Base-by-base conservation (phyloP, 2,888 invertebrate genomes). In the Lathronympha strigana region DNA sequence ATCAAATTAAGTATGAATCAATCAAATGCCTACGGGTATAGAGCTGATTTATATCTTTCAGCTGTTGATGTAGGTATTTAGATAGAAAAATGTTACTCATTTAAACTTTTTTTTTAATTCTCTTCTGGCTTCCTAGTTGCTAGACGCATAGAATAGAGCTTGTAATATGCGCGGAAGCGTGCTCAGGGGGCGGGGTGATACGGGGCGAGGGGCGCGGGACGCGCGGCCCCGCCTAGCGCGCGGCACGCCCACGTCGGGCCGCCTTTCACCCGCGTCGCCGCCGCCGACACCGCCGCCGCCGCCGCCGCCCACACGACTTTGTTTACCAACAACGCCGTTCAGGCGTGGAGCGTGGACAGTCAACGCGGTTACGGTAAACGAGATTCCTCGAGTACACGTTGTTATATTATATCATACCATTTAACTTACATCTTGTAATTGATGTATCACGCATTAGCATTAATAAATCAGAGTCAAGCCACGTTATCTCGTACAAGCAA, bases 231-330 rank as follows among this genome's bases (percentile, higher is more conserved):
- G 57, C 49, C 25, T 50, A 15, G 36, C 60, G 60, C 49, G 60
- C 60, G 60, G 31, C 58, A 60, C 60, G 60, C 60, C 60, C 60
- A 43, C 19, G 15, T 11, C 60, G 49, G 45, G 21, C 25, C 19
- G 45, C 57, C 25, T 19, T 5, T 25, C 55, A 19, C 17, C 9
- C 21, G 15, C 49, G 4, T 21, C 57, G 45, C 57, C 57, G 15
- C 17, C 57, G 8, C 49, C 23, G 13, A 23, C 60, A 47, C 45
- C 57, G 57, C 57, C 57, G 15, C 21, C 23, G 60, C 60, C 45
- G 23, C 4, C 47, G 49, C 38, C 60, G 50, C 49, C 51, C 51
- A 51, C 50, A 5, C 38, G 28, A 11, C 23, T 43, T 28, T 51
- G 50, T 51, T 51, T 61, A 61, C 50, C 50, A 40, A 40, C 50